Evolutionary conservation across 1,140 invertebrate species (phyloP).

Genomic region (Cydia pomonella): DNA sequence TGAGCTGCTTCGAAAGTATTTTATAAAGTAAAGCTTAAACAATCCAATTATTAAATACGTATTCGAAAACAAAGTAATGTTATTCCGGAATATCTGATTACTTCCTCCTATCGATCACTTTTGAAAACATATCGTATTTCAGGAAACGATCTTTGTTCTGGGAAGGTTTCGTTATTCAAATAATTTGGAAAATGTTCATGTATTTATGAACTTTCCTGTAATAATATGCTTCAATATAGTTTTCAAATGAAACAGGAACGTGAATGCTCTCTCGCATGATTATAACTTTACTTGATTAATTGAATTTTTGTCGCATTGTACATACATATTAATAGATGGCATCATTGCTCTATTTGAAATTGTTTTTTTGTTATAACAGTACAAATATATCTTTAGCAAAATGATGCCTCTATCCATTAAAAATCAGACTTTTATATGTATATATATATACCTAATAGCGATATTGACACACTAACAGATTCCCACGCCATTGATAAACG

Average conservation of each 20-base stretch:
- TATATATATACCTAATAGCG: conserved; percentile 4
- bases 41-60: not conserved
- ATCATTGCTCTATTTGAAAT: too few relatives aligned
- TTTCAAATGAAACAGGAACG: not conserved
- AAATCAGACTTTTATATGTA: too few relatives aligned
- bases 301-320: too few relatives aligned
- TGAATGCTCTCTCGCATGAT: not conserved
- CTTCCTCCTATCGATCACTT: not conserved
- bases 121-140: not conserved
- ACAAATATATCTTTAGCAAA: too few relatives aligned
- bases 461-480: conserved; percentile 29
- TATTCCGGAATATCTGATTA: conserved; percentile 2
- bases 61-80: not conserved
- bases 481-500: conserved; percentile 26
- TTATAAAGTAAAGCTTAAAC: not conserved
- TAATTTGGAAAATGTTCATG: not conserved
- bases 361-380: too few relatives aligned
- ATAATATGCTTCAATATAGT: not conserved
- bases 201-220: not conserved
- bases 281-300: not conserved
- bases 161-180: not conserved
- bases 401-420: too few relatives aligned
- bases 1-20: not conserved
- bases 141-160: not conserved
- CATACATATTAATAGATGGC: too few relatives aligned